These are phyloP conservation scores for Spinus olivaceus DNA, from an alignment of 2,797 vertebrate genomes.

Conservation along the genomic window DNA sequence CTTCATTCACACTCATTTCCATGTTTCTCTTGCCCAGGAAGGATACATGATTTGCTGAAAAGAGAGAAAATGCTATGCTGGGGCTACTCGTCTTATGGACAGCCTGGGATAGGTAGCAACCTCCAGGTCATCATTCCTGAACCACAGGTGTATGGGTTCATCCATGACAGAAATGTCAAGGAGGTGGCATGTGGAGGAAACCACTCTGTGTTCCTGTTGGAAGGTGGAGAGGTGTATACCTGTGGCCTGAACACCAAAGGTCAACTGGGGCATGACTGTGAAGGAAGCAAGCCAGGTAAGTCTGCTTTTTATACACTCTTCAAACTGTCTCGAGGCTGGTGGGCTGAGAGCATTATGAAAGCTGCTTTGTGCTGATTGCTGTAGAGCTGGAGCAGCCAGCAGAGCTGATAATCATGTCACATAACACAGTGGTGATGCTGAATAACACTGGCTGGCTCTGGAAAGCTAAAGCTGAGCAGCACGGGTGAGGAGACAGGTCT, in stretches of 20 bases:
- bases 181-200: slow-evolving; percentile 88
- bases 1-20: not conserved
- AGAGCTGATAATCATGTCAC: not conserved
- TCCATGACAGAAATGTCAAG: slow-evolving; percentile 82
- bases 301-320: not conserved
- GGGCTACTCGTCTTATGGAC: slow-evolving; percentile 92
- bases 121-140: slow-evolving; percentile 81
- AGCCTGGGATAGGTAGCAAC: slow-evolving; percentile 83
- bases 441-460: not conserved
- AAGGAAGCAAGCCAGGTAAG: slow-evolving; percentile 84
- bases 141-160: slow-evolving; percentile 81
- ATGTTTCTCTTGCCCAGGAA: not conserved
- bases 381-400: not conserved
- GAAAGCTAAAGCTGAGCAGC: not conserved
- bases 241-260: slow-evolving; percentile 91
- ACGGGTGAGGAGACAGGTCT: not conserved
- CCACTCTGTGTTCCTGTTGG: slow-evolving; percentile 89
- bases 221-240: slow-evolving; percentile 90
- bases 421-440: not conserved
- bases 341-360: not conserved
- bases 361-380: not conserved
- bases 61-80: slow-evolving; percentile 89
- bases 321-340: not conserved
- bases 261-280: slow-evolving; percentile 88
- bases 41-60: slow-evolving; percentile 74